phyloP scores from a whole-genome alignment of 2,888 invertebrate species.

The Elysia crispata region DNA sequence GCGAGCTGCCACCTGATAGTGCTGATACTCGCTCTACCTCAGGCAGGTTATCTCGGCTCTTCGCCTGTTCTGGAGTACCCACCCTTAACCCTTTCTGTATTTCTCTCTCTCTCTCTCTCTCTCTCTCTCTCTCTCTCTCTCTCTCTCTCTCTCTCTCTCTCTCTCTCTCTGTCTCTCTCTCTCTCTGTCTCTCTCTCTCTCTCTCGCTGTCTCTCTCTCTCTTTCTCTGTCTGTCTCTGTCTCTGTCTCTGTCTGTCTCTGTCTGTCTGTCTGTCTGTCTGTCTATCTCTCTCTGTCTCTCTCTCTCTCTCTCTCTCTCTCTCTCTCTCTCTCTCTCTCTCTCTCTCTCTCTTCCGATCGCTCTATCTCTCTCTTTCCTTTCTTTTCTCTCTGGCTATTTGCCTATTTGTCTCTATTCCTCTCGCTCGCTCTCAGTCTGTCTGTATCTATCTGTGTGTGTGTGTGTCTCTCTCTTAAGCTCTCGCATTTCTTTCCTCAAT shows the following conservation, averaged over 20 bases:
- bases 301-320: background rate
- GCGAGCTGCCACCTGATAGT: too few relatives aligned
- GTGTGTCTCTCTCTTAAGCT: too few relatives aligned
- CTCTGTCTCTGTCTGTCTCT: background rate
- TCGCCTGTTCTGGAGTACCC: background rate
- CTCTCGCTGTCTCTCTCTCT: constrained; percentile 5
- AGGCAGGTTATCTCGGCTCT: too few relatives aligned
- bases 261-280: background rate
- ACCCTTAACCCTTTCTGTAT: too few relatives aligned
- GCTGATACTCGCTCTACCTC: too few relatives aligned
- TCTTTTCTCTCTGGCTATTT: background rate
- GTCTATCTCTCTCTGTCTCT: background rate
- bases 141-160: constrained; percentile 18
- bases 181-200: constrained; percentile 4
- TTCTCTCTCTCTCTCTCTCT: constrained; percentile 14
- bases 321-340: background rate
- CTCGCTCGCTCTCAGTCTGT: too few relatives aligned
- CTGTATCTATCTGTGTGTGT: too few relatives aligned
- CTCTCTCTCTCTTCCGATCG: background rate
- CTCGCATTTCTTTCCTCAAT: too few relatives aligned
- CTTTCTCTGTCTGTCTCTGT: background rate
- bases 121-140: constrained; percentile 23
- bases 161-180: constrained; percentile 16
- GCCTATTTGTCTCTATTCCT: too few relatives aligned
- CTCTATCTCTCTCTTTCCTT: background rate